These are phyloP conservation scores for Empis stercorea DNA, from an alignment of 2,888 invertebrate species.

Conservation along the genomic window DNA sequence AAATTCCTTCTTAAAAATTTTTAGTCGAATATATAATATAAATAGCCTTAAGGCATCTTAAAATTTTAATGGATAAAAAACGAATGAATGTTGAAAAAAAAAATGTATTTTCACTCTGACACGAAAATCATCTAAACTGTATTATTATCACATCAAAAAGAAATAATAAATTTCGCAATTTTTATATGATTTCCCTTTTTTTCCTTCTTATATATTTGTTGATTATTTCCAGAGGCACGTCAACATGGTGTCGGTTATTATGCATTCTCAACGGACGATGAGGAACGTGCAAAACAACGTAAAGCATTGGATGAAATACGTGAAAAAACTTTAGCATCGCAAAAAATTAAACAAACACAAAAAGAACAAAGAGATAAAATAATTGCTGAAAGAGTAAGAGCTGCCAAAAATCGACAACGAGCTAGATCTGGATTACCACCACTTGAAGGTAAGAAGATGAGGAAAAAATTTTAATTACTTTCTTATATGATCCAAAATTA, in stretches of 20 bases:
- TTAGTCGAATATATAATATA: too few relatives aligned
- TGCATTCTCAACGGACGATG: slow-evolving; percentile 77
- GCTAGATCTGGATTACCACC: slow-evolving; percentile 60
- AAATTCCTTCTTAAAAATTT: too few relatives aligned
- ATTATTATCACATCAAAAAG: too few relatives aligned
- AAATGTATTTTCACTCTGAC: too few relatives aligned
- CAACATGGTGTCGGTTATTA: slow-evolving; percentile 88
- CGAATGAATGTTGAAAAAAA: too few relatives aligned
- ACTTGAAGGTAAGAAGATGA: slow-evolving; percentile 37
- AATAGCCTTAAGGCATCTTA: too few relatives aligned
- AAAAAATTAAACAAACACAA: slow-evolving; percentile 47
- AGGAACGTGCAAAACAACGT: slow-evolving; percentile 66
- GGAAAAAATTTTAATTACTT: slow-evolving; percentile 3
- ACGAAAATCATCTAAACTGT: too few relatives aligned
- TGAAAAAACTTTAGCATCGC: slow-evolving; percentile 54
- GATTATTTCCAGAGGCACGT: slow-evolving; percentile 73
- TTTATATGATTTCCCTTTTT: too few relatives aligned
- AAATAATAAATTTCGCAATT: too few relatives aligned
- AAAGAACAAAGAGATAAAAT: slow-evolving; percentile 50
- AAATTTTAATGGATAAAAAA: too few relatives aligned
- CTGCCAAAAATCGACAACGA: slow-evolving; percentile 60
- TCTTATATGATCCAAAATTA: too few relatives aligned
- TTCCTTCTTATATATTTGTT: slow-evolving; percentile 12
- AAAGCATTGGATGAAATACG: slow-evolving; percentile 58
- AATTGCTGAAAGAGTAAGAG: slow-evolving; percentile 54